A percentile compares a stretch with the other conserved stretches of the same genome.
These are phyloP conservation scores for Xestia xanthographa DNA, from an alignment of 2,888 invertebrate genomes.

Conservation along the genomic window DNA sequence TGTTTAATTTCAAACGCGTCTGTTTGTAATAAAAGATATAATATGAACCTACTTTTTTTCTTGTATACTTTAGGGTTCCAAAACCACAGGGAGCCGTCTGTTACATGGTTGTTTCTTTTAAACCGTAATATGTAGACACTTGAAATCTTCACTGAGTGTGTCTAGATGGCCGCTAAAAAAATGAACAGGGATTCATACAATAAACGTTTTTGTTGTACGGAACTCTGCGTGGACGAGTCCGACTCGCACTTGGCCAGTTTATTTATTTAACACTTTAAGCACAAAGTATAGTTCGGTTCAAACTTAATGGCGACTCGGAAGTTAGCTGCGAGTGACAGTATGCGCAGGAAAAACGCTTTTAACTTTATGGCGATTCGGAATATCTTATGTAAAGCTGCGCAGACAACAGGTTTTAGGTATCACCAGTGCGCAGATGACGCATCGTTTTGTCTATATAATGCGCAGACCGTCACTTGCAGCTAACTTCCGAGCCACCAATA, in stretches of 20 bases:
- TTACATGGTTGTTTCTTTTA: neutral
- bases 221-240: neutral
- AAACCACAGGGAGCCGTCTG: neutral
- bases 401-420: too few species aligned
- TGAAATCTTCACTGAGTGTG: neutral
- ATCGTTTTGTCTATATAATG: too few species aligned
- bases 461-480: too few species aligned
- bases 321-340: too few species aligned
- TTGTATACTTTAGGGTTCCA: neutral
- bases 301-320: too few species aligned
- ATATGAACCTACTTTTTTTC: neutral
- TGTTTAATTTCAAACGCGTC: conserved; percentile 20
- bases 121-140: neutral
- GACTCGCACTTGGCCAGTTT: neutral
- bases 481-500: too few species aligned
- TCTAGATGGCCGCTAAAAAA: neutral
- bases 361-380: too few species aligned
- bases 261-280: too few species aligned
- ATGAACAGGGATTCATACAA: neutral
- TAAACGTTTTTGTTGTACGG: neutral
- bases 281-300: too few species aligned
- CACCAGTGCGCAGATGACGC: too few species aligned
- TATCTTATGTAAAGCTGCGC: too few species aligned
- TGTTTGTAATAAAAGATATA: neutral
- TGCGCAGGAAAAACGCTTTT: too few species aligned